A percentile compares a stretch with the other conserved stretches of the same genome.
phyloP scores from a whole-genome alignment of 2,797 vertebrate species.

The Eulemur albifrons region DNA sequence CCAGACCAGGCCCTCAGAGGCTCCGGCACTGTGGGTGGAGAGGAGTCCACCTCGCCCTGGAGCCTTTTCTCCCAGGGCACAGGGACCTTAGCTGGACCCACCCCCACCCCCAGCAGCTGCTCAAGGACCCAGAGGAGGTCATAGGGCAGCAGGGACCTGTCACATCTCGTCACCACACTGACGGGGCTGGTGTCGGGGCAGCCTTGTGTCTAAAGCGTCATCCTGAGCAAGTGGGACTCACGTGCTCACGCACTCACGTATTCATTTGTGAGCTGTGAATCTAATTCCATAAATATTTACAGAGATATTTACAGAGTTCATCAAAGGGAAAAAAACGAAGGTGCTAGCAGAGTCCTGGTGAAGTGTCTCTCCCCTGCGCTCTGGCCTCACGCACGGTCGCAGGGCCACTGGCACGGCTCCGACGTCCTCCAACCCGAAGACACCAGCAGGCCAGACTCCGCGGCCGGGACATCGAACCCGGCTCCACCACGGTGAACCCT shows the following conservation, averaged over 20 bases:
- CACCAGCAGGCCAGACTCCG: rapidly evolving
- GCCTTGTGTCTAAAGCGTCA: rapidly evolving
- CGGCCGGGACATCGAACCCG: rapidly evolving
- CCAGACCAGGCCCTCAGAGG: not conserved
- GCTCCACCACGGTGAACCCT: rapidly evolving
- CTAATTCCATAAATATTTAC: not conserved
- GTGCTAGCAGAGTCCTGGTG: rapidly evolving
- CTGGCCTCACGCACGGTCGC: rapidly evolving
- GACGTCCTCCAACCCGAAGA: not conserved
- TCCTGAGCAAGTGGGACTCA: not conserved
- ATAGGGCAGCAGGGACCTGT: rapidly evolving
- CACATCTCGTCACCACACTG: rapidly evolving
- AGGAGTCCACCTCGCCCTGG: not conserved
- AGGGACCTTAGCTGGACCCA: too few species aligned
- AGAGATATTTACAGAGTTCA: not conserved
- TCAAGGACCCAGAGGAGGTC: not conserved
- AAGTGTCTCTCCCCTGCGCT: not conserved
- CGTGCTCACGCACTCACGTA: rapidly evolving
- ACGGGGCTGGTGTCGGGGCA: rapidly evolving
- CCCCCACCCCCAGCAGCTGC: too few species aligned
- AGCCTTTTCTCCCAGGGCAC: too few species aligned
- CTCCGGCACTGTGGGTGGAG: too few species aligned
- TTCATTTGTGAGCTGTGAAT: not conserved
- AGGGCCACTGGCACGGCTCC: rapidly evolving
- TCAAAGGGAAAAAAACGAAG: not conserved